These are phyloP conservation scores for Musca domestica DNA, from an alignment of 1,140 invertebrate genomes.

Conservation along the genomic window DNA sequence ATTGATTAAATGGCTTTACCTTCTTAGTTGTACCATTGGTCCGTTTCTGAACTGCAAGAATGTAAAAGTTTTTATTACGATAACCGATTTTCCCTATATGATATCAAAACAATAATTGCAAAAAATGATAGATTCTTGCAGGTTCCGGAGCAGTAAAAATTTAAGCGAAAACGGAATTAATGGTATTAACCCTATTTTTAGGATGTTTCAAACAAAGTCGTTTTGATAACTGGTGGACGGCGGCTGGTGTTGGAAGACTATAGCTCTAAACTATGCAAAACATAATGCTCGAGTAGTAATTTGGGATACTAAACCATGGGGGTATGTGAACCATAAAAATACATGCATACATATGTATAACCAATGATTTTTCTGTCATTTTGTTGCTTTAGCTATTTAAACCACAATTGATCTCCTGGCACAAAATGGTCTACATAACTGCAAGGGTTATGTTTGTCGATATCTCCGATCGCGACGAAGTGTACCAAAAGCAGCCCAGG, in stretches of 20 bases:
- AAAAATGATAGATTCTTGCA: too few relatives aligned
- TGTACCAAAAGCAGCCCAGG: slow-evolving; percentile 79
- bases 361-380: not conserved
- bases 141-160: too few relatives aligned
- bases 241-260: slow-evolving; percentile 83
- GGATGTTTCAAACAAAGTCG: slow-evolving; percentile 68
- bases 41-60: too few relatives aligned
- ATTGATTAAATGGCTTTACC: too few relatives aligned
- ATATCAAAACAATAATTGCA: too few relatives aligned
- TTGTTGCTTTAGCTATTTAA: slow-evolving; percentile 70
- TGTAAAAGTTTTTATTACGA: too few relatives aligned
- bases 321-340: slow-evolving; percentile 61
- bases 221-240: slow-evolving; percentile 89
- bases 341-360: too few relatives aligned
- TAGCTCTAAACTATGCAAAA: slow-evolving; percentile 76
- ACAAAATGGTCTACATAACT: slow-evolving; percentile 63
- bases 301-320: slow-evolving; percentile 88
- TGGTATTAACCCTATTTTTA: too few relatives aligned
- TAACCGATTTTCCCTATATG: too few relatives aligned
- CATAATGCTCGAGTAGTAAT: slow-evolving; percentile 79
- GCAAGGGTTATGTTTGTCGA: slow-evolving; percentile 77
- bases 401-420: slow-evolving; percentile 70
- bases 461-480: slow-evolving; percentile 72
- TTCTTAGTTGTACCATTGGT: too few relatives aligned
- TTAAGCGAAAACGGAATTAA: too few relatives aligned